These are phyloP conservation scores for Apoda limacodes DNA, from an alignment of 2,888 invertebrate species.

Conservation along the genomic window DNA sequence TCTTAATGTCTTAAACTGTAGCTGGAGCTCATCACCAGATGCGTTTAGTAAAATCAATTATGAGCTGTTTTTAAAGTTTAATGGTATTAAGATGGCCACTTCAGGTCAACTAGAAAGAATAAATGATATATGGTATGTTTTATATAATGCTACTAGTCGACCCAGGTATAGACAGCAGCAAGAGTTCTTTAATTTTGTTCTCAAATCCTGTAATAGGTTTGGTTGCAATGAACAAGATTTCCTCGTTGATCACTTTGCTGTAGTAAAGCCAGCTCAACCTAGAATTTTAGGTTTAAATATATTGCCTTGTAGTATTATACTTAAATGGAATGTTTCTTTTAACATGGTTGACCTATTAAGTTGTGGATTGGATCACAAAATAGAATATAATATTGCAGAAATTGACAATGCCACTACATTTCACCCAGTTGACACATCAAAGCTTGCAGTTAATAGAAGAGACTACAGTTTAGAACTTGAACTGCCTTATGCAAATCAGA, in stretches of 20 bases:
- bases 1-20: slow-evolving; percentile 79
- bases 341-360: slow-evolving; percentile 43
- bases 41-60: slow-evolving; percentile 44
- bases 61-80: slow-evolving; percentile 32
- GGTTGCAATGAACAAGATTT: slow-evolving; percentile 63
- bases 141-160: slow-evolving; percentile 35
- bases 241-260: slow-evolving; percentile 69
- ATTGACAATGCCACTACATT: slow-evolving; percentile 51
- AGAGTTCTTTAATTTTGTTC: slow-evolving; percentile 64
- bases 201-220: slow-evolving; percentile 73
- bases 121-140: slow-evolving; percentile 30
- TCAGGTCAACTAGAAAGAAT: slow-evolving; percentile 27
- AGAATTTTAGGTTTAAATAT: slow-evolving; percentile 31
- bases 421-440: slow-evolving; percentile 45
- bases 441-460: slow-evolving; percentile 40
- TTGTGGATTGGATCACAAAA: slow-evolving; percentile 47
- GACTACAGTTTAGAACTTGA: slow-evolving; percentile 55
- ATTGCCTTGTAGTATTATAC: slow-evolving; percentile 42
- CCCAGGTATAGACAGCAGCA: slow-evolving; percentile 57
- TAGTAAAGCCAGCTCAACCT: slow-evolving; percentile 50
- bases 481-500: slow-evolving; percentile 74
- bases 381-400: slow-evolving; percentile 60
- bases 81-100: slow-evolving; percentile 28
- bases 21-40: slow-evolving; percentile 74
- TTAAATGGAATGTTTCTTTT: slow-evolving; percentile 46